These are phyloP conservation scores for Scelioninae gen. 1 DNA, from an alignment of 2,888 invertebrate species.

Conservation along the genomic window DNA sequence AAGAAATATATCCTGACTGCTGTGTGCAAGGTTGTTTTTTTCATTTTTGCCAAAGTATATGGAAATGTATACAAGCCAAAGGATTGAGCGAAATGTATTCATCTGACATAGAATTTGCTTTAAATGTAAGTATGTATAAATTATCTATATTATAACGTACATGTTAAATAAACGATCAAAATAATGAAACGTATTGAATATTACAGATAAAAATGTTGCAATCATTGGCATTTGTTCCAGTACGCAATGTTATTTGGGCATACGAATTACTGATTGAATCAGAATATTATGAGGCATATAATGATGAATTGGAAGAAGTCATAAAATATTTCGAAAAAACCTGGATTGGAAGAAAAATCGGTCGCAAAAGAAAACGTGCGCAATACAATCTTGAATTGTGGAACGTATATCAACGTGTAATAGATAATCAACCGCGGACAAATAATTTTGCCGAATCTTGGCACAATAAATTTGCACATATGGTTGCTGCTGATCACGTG, in stretches of 20 bases:
- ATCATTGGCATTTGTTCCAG: constrained; percentile 10
- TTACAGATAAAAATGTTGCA: constrained; percentile 11
- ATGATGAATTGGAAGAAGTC: not conserved
- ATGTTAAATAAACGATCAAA: too few species aligned
- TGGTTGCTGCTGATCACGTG: constrained; percentile 1
- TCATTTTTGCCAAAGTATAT: constrained; percentile 1
- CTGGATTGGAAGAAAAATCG: constrained; percentile 3
- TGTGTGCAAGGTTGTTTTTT: not conserved
- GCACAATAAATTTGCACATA: not conserved
- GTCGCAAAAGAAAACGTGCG: not conserved
- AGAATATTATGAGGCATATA: not conserved
- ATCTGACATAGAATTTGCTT: not conserved
- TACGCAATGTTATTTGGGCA: not conserved
- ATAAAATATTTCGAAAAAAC: constrained; percentile 3
- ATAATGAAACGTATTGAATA: too few species aligned
- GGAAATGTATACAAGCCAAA: not conserved
- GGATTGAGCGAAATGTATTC: not conserved
- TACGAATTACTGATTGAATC: not conserved
- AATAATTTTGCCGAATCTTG: not conserved
- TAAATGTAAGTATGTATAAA: constrained; percentile 13
- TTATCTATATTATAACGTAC: too few species aligned
- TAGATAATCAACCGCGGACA: not conserved
- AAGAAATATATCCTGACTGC: too few species aligned
- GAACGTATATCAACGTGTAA: not conserved
- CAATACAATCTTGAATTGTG: not conserved